Evolutionary conservation across 1,140 invertebrate species (phyloP).

Genomic region (Potamilus streckersoni): DNA sequence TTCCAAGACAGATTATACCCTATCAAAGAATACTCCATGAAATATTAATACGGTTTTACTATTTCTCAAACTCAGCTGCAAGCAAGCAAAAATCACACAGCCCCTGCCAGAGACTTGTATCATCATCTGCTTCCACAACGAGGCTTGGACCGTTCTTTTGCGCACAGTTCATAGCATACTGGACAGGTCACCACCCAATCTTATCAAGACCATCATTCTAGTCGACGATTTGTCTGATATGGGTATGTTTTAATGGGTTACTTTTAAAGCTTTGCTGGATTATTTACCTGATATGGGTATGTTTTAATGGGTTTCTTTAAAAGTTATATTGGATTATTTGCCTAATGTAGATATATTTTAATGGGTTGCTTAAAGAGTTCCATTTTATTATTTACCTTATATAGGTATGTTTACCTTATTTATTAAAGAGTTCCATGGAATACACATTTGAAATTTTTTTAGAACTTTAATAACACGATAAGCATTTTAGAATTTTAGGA

Average conservation of each 20-base stretch:
- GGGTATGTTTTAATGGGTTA: conserved; percentile 71
- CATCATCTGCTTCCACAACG: conserved; percentile 89
- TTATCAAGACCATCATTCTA: conserved; percentile 91
- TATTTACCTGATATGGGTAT: conserved; percentile 96
- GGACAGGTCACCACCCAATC: conserved; percentile 80
- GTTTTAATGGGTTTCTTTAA: not conserved
- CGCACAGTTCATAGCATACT: conserved; percentile 89
- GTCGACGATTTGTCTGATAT: conserved; percentile 97
- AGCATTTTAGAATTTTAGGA: too few species aligned
- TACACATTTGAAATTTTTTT: too few species aligned
- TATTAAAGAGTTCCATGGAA: too few species aligned
- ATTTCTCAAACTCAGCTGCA: too few species aligned
- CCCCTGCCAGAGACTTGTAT: conserved; percentile 89
- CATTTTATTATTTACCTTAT: conserved; percentile 90
- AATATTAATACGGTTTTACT: too few species aligned
- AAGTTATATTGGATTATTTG: conserved; percentile 79
- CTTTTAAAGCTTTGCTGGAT: conserved; percentile 69
- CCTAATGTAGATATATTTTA: conserved; percentile 87
- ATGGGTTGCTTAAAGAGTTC: not conserved
- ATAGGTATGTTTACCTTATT: conserved; percentile 77
- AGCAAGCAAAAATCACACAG: too few species aligned
- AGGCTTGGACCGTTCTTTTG: conserved; percentile 87
- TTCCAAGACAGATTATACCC: too few species aligned
- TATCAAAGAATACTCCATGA: too few species aligned
- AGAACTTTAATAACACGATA: too few species aligned